phyloP scores from a whole-genome alignment of 2,113 vertebrate genomes.

The Malurus alboscapulatus region DNA sequence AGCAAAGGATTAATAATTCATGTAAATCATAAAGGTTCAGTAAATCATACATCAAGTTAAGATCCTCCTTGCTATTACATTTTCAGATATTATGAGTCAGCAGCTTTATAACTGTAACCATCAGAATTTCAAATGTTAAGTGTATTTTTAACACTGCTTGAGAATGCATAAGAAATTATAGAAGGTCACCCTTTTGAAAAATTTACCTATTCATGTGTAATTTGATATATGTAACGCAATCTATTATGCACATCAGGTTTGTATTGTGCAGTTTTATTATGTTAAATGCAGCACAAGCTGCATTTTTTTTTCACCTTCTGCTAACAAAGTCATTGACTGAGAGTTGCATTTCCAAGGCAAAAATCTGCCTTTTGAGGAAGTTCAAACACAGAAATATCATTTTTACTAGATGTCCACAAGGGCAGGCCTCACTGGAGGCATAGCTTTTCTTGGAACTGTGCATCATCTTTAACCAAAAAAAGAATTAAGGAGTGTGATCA shows the following conservation, averaged over 20 bases:
- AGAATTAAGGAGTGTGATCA: background rate
- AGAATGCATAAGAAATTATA: slow-evolving; percentile 81
- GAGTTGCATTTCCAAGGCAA: background rate
- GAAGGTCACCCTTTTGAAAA: slow-evolving; percentile 68
- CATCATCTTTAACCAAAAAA: background rate
- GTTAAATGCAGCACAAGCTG: background rate
- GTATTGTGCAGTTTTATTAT: slow-evolving; percentile 5
- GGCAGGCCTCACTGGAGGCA: background rate
- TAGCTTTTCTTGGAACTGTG: background rate
- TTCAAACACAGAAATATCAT: background rate
- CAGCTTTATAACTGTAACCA: slow-evolving; percentile 83
- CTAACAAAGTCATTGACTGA: background rate
- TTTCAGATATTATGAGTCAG: slow-evolving; percentile 86
- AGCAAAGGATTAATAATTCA: slow-evolving; percentile 64
- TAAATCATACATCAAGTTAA: slow-evolving; percentile 59
- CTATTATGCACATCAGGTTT: slow-evolving; percentile 50
- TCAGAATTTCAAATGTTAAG: slow-evolving; percentile 94
- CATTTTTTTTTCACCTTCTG: background rate
- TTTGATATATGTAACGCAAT: slow-evolving; percentile 66
- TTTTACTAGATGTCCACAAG: background rate
- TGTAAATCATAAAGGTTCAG: slow-evolving; percentile 69
- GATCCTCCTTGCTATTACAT: slow-evolving; percentile 52
- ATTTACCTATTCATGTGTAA: slow-evolving; percentile 61
- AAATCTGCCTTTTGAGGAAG: background rate
- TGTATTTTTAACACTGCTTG: slow-evolving; percentile 80